Evolutionary conservation across 2,797 vertebrate genomes (phyloP), one percentile per base, ranked within the genome.

Genomic region (Eospalax fontanierii): DNA sequence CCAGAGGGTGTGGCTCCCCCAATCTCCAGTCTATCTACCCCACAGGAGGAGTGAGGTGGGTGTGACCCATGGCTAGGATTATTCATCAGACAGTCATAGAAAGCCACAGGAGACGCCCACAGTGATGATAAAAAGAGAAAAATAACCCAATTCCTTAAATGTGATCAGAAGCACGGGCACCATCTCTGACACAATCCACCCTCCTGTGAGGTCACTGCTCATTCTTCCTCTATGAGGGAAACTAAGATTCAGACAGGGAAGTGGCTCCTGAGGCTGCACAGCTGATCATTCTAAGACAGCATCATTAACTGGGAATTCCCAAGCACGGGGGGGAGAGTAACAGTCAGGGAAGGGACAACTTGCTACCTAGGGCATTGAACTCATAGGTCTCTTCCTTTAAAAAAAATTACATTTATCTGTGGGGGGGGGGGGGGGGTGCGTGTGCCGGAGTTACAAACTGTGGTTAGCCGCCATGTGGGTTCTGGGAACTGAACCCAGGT

Each of bases 111-210:
- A 91, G 83, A 90, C 40, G 0, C 94, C 90, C 93, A 96, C 35
- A 1, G n/a, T 33, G 68, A 75, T 54, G 61, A 93, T 71, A 90
- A 95, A 95, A 96, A 85, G 86, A 96, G 90, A n/a, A n/a, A n/a
- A n/a, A n/a, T n/a, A n/a, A n/a, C n/a, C n/a, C 96, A 93, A 93
- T 93, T 95, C 81, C 96, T 93, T 40, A 76, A 24, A 95, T 74
- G 93, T 94, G 82, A 89, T 33, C 76, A 65, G 71, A 76, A 81
- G 38, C 50, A 1, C 7, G n/a, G 91, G 63, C 28, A 57, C 46
- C 30, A 19, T 50, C 28, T 38, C 38, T 33, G 61, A n/a, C 0
- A 0, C 7, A 84, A 30, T 2, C 12, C 2, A 1, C 50, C 78
- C 66, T 50, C 57, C 75, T 24, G 65, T 88, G 94, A 93, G 82